Evolutionary conservation across 2,888 invertebrate genomes (phyloP), one percentile per base, ranked within the genome.

Genomic region (Podotricha telesiphe): DNA sequence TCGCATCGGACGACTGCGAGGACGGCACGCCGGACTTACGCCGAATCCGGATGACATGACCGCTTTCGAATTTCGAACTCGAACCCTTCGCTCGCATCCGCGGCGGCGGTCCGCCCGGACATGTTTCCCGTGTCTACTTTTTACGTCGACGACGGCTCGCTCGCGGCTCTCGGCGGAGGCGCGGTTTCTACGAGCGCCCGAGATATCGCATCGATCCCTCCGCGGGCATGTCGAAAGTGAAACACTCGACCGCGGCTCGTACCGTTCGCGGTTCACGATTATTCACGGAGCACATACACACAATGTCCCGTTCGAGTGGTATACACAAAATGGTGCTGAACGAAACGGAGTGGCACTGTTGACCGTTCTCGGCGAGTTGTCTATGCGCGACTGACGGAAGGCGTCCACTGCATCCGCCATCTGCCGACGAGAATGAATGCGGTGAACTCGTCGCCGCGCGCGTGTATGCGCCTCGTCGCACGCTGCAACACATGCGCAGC

Each of bases 31-130:
- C 87, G 87, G 84, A 84, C 86, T 88, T 85, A 87, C 88, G 88
- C 89, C 90, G 91, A 91, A 91, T 92, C 88, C 91, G 91, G 91
- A 91, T 91, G 91, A 92, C 92, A 91, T 91, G 92, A 91, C 89
- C 93, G 92, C 93, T 91, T 93, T 93, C 92, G 91, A 93, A 93
- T 93, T 93, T 92, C 91, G 89, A 92, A 90, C 87, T 89, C 89
- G 87, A 91, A 92, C 89, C 91, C 91, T 91, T 90, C 87, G 90
- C 88, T 91, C 87, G 91, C 85, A 88, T 88, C 91, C 91, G 92
- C 89, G 90, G 88, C 90, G 88, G n/a, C n/a, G n/a, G n/a, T n/a
- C n/a, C n/a, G n/a, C n/a, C n/a, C n/a, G n/a, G 91, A 92, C 92
- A 91, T 92, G 91, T 93, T 91, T 91, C 92, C 91, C 90, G 92